Percentiles rank a stretch among this genome's conserved stretches.
Evolutionary conservation across 1,140 invertebrate genomes (phyloP).

Genomic region (Arion vulgaris): DNA sequence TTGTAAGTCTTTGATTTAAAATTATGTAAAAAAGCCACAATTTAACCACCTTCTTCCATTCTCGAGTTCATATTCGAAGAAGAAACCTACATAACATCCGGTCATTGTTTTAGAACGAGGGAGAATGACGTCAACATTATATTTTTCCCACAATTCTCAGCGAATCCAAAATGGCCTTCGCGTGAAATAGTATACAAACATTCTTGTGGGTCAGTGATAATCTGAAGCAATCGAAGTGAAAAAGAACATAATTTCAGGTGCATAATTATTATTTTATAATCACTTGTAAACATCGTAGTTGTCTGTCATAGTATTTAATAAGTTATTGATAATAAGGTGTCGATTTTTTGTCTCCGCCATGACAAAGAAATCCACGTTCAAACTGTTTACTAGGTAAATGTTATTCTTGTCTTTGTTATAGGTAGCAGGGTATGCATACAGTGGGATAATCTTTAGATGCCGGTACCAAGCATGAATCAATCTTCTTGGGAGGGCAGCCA

Average conservation of each 20-base stretch:
- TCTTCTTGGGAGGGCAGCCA: conserved; percentile 66
- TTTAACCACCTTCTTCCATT: too few relatives aligned
- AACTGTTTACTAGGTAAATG: conserved; percentile 4
- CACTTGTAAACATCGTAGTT: background rate
- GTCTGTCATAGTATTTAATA: conserved; percentile 11
- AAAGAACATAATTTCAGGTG: background rate
- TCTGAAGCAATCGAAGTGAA: conserved; percentile 36
- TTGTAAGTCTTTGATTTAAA: too few relatives aligned
- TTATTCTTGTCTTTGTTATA: conserved; percentile 41
- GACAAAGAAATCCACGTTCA: conserved; percentile 39
- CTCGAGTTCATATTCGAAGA: too few relatives aligned
- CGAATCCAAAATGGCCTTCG: conserved; percentile 27
- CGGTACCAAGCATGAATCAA: conserved; percentile 66
- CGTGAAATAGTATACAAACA: conserved; percentile 23
- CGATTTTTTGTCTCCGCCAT: conserved; percentile 22
- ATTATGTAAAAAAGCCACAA: too few relatives aligned
- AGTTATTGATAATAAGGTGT: background rate
- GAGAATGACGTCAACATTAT: conserved; percentile 37
- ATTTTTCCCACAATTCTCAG: conserved; percentile 25
- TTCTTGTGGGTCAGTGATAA: conserved; percentile 23
- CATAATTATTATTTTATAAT: background rate
- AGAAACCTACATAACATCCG: too few relatives aligned
- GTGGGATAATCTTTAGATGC: conserved; percentile 63
- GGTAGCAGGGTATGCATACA: conserved; percentile 50
- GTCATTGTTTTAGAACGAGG: conserved; percentile 21